Evolutionary conservation across 2,113 vertebrate genomes (phyloP).

Genomic region (Hyla sarda): DNA sequence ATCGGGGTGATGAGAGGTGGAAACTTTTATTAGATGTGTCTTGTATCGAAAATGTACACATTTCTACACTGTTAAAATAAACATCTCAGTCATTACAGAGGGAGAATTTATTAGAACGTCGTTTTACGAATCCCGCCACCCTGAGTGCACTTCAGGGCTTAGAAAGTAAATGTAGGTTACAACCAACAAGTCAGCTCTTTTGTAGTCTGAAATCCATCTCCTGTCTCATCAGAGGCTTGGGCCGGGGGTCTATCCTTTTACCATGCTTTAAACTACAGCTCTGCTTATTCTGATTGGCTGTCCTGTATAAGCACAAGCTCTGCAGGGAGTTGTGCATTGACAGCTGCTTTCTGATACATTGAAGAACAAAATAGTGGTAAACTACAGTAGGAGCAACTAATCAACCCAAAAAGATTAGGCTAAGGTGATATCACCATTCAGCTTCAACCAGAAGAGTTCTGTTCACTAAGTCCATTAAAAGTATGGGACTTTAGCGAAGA

Average conservation of each 20-base stretch:
- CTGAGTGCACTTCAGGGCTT: background rate
- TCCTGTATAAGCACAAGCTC: background rate
- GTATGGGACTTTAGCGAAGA: too few relatives aligned
- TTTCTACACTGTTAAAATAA: background rate
- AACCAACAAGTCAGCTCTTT: background rate
- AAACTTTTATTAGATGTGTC: slow-evolving; percentile 3
- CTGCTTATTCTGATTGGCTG: background rate
- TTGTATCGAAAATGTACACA: slow-evolving; percentile 1
- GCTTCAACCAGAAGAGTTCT: too few relatives aligned
- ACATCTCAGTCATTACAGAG: background rate
- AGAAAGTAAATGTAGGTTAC: background rate
- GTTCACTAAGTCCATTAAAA: too few relatives aligned
- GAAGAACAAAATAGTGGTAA: background rate
- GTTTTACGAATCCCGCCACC: background rate
- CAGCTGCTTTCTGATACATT: background rate
- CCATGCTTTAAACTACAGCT: background rate
- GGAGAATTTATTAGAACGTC: background rate
- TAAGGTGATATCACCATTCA: too few relatives aligned
- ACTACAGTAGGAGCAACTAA: too few relatives aligned
- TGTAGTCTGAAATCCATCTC: background rate
- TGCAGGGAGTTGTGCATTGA: background rate
- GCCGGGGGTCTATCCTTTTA: background rate
- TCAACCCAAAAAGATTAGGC: too few relatives aligned
- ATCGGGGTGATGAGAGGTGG: background rate
- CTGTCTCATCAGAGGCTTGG: background rate